A percentile compares a stretch with the other conserved stretches of the same genome.
Conservation (phyloP, 2,888 invertebrate species). For the Caenorhabditis parvicauda region DNA sequence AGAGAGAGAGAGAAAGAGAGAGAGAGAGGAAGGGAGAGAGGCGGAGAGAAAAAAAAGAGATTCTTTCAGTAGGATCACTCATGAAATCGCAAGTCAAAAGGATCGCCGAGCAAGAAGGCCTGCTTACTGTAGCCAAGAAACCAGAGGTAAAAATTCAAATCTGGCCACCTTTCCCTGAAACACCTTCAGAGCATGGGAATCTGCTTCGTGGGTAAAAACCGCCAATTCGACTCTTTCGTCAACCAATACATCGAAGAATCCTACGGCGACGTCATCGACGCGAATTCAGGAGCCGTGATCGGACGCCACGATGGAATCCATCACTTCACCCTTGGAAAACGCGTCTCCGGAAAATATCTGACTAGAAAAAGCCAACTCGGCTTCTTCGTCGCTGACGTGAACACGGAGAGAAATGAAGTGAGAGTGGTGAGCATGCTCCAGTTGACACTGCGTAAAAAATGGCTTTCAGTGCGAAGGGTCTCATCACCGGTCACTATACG, state of each 20-base stretch:
- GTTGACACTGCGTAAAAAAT: background rate
- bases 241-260: conserved; percentile 79
- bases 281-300: conserved; percentile 76
- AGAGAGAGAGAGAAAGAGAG: too few species aligned
- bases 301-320: conserved; percentile 80
- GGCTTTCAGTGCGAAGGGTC: conserved; percentile 49
- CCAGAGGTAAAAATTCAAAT: conserved; percentile 35
- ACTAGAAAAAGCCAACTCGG: conserved; percentile 71
- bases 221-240: conserved; percentile 82
- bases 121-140: conserved; percentile 41
- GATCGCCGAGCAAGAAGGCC: conserved; percentile 46
- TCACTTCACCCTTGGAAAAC: conserved; percentile 89
- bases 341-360: conserved; percentile 70
- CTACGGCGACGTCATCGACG: conserved; percentile 78
- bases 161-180: background rate
- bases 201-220: conserved; percentile 87
- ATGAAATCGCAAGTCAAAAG: conserved; percentile 77
- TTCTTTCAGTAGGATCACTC: conserved; percentile 75
- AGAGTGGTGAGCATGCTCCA: conserved; percentile 71
- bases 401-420: conserved; percentile 74
- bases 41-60: too few species aligned
- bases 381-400: conserved; percentile 77
- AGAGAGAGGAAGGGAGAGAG: too few species aligned
- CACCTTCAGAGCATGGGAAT: conserved; percentile 72
- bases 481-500: conserved; percentile 43